A percentile compares a stretch with the other conserved stretches of the same genome.
Evolutionary conservation across 2,113 vertebrate species (phyloP).

Genomic region (Pygoscelis antarcticus): DNA sequence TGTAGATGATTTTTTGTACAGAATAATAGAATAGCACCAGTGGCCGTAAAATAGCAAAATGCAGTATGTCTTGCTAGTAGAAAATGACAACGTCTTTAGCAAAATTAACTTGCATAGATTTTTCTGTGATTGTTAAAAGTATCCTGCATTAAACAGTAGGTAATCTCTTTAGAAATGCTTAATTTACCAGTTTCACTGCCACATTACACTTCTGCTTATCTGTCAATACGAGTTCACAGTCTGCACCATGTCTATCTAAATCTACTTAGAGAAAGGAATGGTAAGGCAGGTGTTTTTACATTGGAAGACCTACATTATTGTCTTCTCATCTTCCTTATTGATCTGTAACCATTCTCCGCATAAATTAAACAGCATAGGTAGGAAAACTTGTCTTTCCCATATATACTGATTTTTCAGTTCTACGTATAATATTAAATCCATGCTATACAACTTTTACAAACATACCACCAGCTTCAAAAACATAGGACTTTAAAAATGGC

Average conservation of each 20-base stretch:
- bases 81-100: neutral
- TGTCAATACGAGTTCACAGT: neutral
- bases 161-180: neutral
- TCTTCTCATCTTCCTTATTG: neutral
- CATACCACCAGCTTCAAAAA: neutral
- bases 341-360: neutral
- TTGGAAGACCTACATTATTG: neutral
- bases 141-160: neutral
- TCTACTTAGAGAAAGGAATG: neutral
- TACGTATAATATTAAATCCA: neutral
- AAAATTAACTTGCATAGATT: neutral
- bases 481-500: neutral
- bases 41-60: neutral
- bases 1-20: neutral
- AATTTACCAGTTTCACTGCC: neutral
- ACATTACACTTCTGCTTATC: neutral
- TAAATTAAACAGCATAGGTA: neutral
- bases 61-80: neutral
- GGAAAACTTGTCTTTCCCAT: neutral
- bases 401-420: neutral
- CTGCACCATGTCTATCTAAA: neutral
- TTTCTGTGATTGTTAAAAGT: neutral
- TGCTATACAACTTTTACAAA: neutral
- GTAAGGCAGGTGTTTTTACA: neutral
- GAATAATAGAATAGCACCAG: neutral